Evolutionary conservation across 2,888 invertebrate genomes (phyloP).

Genomic region (Megaustenia siamemsis): DNA sequence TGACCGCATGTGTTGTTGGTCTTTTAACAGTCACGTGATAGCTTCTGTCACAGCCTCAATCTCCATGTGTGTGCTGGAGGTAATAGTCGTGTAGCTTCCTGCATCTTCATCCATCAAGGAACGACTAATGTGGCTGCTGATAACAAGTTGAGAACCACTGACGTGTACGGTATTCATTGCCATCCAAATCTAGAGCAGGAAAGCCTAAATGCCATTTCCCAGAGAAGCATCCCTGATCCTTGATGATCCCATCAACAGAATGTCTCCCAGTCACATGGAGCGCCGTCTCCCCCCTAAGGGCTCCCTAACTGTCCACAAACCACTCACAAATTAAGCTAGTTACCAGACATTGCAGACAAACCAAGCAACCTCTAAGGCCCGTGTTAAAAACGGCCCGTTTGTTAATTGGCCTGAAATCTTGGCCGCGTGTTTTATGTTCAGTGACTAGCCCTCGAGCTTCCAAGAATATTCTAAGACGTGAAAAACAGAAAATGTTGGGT

Average conservation of each 20-base stretch:
- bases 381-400: conserved; percentile 13
- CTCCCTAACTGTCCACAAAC: background rate
- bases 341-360: conserved; percentile 6
- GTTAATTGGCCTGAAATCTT: conserved; percentile 29
- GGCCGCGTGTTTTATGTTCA: background rate
- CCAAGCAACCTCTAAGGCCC: background rate
- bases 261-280: conserved; percentile 14
- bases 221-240: conserved; percentile 7
- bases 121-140: no score
- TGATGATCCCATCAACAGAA: background rate
- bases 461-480: background rate
- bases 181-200: background rate
- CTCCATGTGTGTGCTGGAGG: no score
- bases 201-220: conserved; percentile 20
- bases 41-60: no score
- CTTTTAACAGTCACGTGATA: no score
- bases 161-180: background rate
- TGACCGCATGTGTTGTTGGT: no score
- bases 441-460: background rate
- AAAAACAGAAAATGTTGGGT: background rate
- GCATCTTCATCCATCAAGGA: no score
- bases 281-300: background rate
- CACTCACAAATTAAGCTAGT: conserved; percentile 28
- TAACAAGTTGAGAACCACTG: background rate
- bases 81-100: no score